These are phyloP conservation scores for Macaria liturata DNA, from an alignment of 2,888 invertebrate species.

Conservation along the genomic window DNA sequence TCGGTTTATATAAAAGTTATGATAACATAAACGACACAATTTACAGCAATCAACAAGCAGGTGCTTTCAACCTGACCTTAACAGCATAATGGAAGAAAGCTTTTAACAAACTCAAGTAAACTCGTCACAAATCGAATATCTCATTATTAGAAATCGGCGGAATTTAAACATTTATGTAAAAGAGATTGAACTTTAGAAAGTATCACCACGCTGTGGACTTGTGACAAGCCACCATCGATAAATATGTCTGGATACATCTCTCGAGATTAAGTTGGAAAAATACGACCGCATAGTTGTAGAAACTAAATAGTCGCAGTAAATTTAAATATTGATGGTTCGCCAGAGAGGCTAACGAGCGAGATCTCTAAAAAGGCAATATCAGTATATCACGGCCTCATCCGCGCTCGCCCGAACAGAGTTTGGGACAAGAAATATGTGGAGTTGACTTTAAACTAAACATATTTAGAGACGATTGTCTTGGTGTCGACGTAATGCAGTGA, in stretches of 20 bases:
- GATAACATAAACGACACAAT: too few species aligned
- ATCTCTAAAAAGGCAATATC: constrained; percentile 72
- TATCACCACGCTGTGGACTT: constrained; percentile 12
- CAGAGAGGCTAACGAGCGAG: constrained; percentile 66
- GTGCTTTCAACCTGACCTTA: too few species aligned
- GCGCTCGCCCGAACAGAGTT: constrained; percentile 63
- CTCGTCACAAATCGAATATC: background rate
- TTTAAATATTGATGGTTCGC: constrained; percentile 73
- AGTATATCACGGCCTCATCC: constrained; percentile 74
- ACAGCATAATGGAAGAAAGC: too few species aligned
- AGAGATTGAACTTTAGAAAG: constrained; percentile 4
- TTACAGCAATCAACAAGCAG: too few species aligned
- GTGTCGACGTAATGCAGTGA: too few species aligned
- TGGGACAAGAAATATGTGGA: constrained; percentile 54
- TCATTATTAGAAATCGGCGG: constrained; percentile 4
- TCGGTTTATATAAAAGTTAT: too few species aligned
- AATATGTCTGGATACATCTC: constrained; percentile 21
- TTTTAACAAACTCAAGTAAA: too few species aligned
- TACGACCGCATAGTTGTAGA: constrained; percentile 32
- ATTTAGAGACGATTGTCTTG: too few species aligned
- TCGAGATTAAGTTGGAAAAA: constrained; percentile 32
- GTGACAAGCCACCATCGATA: constrained; percentile 18
- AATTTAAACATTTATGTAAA: constrained; percentile 5
- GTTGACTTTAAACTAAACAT: constrained; percentile 37
- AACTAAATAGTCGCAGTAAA: constrained; percentile 61